Evolutionary conservation across 1,140 invertebrate species (phyloP).

Genomic region (Platyscapa corneri): DNA sequence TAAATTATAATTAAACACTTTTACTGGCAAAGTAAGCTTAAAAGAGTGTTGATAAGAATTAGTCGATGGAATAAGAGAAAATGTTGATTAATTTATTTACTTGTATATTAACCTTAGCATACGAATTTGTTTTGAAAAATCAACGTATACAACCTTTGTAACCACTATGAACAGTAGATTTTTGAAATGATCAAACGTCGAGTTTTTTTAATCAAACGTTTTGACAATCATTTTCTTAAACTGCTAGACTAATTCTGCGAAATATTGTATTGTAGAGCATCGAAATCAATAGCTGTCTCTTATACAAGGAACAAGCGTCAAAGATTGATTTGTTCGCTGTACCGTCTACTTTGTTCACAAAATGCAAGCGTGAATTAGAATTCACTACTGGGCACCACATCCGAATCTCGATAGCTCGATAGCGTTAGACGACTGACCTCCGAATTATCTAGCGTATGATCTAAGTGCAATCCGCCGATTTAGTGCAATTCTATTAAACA

Average conservation of each 20-base stretch:
- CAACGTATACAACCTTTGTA: neutral
- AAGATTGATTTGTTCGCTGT: neutral
- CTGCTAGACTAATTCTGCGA: neutral
- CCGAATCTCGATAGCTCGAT: slow-evolving; percentile 69
- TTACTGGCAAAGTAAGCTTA: neutral
- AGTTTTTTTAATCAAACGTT: slow-evolving; percentile 11
- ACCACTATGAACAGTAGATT: neutral
- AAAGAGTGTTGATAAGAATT: neutral
- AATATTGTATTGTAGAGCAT: neutral
- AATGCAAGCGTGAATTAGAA: slow-evolving; percentile 17
- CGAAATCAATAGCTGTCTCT: neutral
- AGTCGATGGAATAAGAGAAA: neutral
- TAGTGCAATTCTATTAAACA: slow-evolving; percentile 57
- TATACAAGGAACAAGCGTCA: neutral
- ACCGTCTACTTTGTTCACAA: neutral
- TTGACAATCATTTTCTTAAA: slow-evolving; percentile 32
- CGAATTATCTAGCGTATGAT: slow-evolving; percentile 67
- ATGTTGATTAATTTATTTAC: neutral
- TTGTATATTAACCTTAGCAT: neutral
- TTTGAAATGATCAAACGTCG: neutral
- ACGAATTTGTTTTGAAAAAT: too few relatives aligned
- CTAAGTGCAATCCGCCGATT: slow-evolving; percentile 60
- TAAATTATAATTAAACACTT: neutral
- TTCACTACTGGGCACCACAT: slow-evolving; percentile 63
- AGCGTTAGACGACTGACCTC: slow-evolving; percentile 71